These are phyloP conservation scores for Amphipyra berbera DNA, from an alignment of 2,888 invertebrate species.

Conservation along the genomic window DNA sequence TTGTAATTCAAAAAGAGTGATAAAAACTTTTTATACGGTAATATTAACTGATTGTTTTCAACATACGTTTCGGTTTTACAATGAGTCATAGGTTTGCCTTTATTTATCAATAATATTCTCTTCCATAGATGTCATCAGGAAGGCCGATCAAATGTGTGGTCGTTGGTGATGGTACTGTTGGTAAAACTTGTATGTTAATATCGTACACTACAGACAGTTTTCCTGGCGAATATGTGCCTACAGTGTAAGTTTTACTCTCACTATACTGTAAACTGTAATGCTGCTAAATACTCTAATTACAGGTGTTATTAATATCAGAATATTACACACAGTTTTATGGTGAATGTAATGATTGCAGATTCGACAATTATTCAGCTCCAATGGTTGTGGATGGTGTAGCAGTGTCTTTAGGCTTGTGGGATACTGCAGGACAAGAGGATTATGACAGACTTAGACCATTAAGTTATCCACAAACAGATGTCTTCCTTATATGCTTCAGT, in stretches of 20 bases:
- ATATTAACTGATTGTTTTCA: slow-evolving; percentile 62
- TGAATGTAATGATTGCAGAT: slow-evolving; percentile 89
- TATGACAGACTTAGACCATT: slow-evolving; percentile 98
- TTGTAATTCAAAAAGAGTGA: slow-evolving; percentile 41
- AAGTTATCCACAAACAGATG: slow-evolving; percentile 99
- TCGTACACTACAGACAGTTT: slow-evolving; percentile 98
- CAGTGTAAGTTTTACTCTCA: slow-evolving; percentile 93
- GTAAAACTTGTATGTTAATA: slow-evolving; percentile 98
- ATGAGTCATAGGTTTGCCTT: slow-evolving; percentile 84
- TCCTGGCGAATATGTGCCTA: slow-evolving; percentile 98
- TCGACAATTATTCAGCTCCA: slow-evolving; percentile 99
- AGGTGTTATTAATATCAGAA: slow-evolving; percentile 11
- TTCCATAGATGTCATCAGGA: slow-evolving; percentile 95
- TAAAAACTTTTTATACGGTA: slow-evolving; percentile 54
- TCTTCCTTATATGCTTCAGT: slow-evolving; percentile 99
- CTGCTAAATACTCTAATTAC: slow-evolving; percentile 12
- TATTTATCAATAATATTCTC: slow-evolving; percentile 77
- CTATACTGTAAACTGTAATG: slow-evolving; percentile 13
- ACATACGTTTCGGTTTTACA: slow-evolving; percentile 72
- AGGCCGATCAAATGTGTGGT: slow-evolving; percentile 98
- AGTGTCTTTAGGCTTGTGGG: slow-evolving; percentile 99
- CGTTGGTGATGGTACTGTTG: slow-evolving; percentile 97
- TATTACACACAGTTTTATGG: slow-evolving; percentile 2
- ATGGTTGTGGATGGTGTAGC: slow-evolving; percentile 99
- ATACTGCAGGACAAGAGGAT: slow-evolving; percentile 99